A percentile compares a stretch with the other conserved stretches of the same genome.
These are phyloP conservation scores for Petroica traversi DNA, from an alignment of 2,113 vertebrate species.

Conservation along the genomic window DNA sequence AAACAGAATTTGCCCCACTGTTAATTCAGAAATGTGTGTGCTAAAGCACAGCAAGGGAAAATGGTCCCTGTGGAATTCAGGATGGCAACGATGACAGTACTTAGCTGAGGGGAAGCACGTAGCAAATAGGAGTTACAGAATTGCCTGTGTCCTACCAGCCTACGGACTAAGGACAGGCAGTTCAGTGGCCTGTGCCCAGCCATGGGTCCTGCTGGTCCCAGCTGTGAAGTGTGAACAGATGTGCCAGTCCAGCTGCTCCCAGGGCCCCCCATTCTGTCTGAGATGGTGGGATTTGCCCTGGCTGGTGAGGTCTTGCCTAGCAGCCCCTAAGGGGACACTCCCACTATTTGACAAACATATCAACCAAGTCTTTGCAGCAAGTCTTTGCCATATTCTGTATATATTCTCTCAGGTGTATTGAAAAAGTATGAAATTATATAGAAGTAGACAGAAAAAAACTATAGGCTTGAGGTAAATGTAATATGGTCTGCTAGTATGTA, in stretches of 20 bases:
- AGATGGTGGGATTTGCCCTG: neutral
- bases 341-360: neutral
- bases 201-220: neutral
- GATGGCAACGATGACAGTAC: fast-evolving
- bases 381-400: neutral
- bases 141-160: neutral
- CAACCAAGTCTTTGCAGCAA: neutral
- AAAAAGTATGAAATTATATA: neutral
- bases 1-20: neutral
- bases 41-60: neutral
- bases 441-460: neutral
- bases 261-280: neutral
- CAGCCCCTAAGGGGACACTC: fast-evolving
- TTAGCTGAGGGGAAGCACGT: neutral
- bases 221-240: neutral
- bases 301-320: neutral
- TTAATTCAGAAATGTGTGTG: neutral
- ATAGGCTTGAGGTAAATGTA: neutral
- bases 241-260: fast-evolving
- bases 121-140: neutral
- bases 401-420: neutral
- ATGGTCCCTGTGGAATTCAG: neutral
- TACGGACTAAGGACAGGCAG: fast-evolving
- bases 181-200: neutral
- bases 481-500: neutral